A percentile compares a stretch with the other conserved stretches of the same genome.
Evolutionary conservation across 23 tunicate species (phyloP).

Genomic region (Trididemnum miniatum): DNA sequence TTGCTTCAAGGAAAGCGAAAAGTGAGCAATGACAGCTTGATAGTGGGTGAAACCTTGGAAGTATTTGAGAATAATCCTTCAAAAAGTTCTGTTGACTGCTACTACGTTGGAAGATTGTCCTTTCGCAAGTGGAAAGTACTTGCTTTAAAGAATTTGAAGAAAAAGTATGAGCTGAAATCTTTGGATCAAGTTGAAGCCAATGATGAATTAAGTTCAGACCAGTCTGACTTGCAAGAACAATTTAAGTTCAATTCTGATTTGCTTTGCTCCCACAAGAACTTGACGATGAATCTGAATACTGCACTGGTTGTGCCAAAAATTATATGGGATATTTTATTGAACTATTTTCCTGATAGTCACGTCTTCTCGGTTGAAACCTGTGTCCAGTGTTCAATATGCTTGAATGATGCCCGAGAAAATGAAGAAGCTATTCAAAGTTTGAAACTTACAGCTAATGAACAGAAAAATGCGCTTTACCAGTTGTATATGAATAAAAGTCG

Average conservation of each 20-base stretch:
- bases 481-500: conserved; percentile 62
- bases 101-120: conserved; percentile 64
- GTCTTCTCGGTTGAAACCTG: background rate
- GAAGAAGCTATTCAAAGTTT: background rate
- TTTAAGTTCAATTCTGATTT: conserved; percentile 57
- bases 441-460: conserved; percentile 41
- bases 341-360: conserved; percentile 62
- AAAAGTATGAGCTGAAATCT: conserved; percentile 1
- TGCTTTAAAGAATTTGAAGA: conserved; percentile 27
- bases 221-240: conserved; percentile 33
- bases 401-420: conserved; percentile 12
- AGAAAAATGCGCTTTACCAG: conserved; percentile 43
- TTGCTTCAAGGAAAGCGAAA: conserved; percentile 33
- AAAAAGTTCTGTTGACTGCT: background rate
- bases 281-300: conserved; percentile 14
- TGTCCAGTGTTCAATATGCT: conserved; percentile 37
- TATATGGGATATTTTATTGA: conserved; percentile 52
- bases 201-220: background rate
- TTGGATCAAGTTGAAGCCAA: background rate
- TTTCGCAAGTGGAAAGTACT: conserved; percentile 65
- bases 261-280: conserved; percentile 54
- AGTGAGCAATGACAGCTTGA: conserved; percentile 27
- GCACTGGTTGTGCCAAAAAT: conserved; percentile 40
- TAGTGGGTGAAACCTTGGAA: conserved; percentile 40
- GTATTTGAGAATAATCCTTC: background rate